Percentiles rank a stretch among this genome's conserved stretches.
Evolutionary conservation across 2,797 vertebrate species (phyloP).

Genomic region (Malurus splendens): DNA sequence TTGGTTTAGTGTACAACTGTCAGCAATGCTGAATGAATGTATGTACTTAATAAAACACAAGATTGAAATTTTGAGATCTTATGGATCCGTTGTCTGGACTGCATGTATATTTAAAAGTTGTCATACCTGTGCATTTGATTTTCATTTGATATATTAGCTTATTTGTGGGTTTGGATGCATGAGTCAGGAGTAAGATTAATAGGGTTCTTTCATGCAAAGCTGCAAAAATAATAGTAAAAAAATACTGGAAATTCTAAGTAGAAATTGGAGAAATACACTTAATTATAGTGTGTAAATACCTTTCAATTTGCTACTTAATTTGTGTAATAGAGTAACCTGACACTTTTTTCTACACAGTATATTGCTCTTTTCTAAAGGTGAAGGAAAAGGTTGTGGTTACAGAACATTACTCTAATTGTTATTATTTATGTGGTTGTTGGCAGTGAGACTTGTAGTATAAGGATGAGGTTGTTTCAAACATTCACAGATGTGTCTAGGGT

Average conservation of each 20-base stretch:
- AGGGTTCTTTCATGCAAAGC: not conserved
- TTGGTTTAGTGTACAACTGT: not conserved
- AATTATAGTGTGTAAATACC: not conserved
- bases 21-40: not conserved
- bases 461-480: not conserved
- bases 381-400: not conserved
- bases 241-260: not conserved
- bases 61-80: not conserved
- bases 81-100: not conserved
- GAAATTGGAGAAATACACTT: not conserved
- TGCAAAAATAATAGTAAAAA: not conserved
- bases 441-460: not conserved
- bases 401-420: not conserved
- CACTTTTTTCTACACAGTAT: not conserved
- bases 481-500: not conserved
- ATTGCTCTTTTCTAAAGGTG: not conserved
- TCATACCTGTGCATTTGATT: not conserved
- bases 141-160: not conserved
- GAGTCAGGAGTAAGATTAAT: slow-evolving; percentile 3
- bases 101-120: not conserved
- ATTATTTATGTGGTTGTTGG: not conserved
- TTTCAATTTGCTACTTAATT: not conserved
- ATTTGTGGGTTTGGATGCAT: not conserved
- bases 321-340: not conserved
- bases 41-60: not conserved